Base-by-base conservation (phyloP, 2,888 invertebrate genomes). In the Apoderus coryli region DNA sequence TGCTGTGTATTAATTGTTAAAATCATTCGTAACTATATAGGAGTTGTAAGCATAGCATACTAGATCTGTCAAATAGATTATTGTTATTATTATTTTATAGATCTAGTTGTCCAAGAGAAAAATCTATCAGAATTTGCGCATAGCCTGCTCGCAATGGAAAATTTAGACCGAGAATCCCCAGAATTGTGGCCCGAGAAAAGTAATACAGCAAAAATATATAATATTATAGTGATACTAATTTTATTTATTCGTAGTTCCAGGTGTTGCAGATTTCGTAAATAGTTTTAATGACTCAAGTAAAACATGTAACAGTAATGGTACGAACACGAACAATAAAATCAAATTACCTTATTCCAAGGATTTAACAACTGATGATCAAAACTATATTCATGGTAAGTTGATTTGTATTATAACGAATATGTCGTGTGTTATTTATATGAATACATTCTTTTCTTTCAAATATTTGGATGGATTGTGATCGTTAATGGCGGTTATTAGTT, bases 111-210 rank as follows among this genome's bases (percentile, higher is more conserved):
- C 32, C 44, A 42, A 33, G 45, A 49, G 36, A 41, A 48, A 35
- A 51, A 51, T 34, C 41, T 59, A 36, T 42, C 48, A 31, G 51
- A 52, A 34, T 43, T 59, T 34, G 84, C 82, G 54, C 77, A 79
- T 51, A 79, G 74, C 53, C 66, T 93, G 35, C 64, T 88, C 47
- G 88, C 89, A 51, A 67, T 80, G 51, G 93, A 95, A 62, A 88
- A 84, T 54, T 62, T 95, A 45, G 90, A 90, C 59, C 70, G 93
- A 45, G 75, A 85, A n/a, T 93, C 93, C 2, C 93, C 93, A 16
- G 90, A 93, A 54, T 60, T 93, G 48, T 95, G 93, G 93, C 92
- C 92, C 13, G 90, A 92, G 59, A 82, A 85, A 64, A 82, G 90
- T 89, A 68, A 74, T 76, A 63, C n/a, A n/a, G n/a, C n/a, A n/a